Evolutionary conservation across 1,140 invertebrate genomes (phyloP), one percentile per base, ranked within the genome.

Genomic region (Anadara kagoshimensis): DNA sequence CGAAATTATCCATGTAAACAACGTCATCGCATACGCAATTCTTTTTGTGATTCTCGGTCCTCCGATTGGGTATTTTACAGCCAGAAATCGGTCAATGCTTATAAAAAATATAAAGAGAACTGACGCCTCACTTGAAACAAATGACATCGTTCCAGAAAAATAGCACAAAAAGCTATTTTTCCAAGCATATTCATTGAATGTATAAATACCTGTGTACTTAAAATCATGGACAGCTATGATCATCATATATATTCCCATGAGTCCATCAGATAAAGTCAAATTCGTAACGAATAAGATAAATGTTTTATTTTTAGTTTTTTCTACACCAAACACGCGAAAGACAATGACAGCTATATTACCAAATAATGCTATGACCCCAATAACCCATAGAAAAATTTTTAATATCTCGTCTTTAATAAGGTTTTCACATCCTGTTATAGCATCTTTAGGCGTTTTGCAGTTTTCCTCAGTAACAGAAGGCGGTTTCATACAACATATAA

Each of bases 241-340:
- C 7, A 81, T 56, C 49, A 86, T 49, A 64, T 86, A 86, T 8
- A 85, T 56, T 1, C 85, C 84, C 84, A 86, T 86, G 10, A 83
- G 57, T 41, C 84, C 75, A 63, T 86, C 85, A 5, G 83, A 78
- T 8, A 83, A 26, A 45, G 76, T 73, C 16, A 86, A 69, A 66
- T 83, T 82, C 26, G 41, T 58, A 5, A 58, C n/a, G n/a, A n/a
- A n/a, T n/a, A n/a, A n/a, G n/a, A n/a, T n/a, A n/a, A n/a, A n/a
- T n/a, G n/a, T n/a, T n/a, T n/a, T n/a, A n/a, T n/a, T n/a, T n/a
- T n/a, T n/a, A n/a, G n/a, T n/a, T n/a, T n/a, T n/a, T n/a, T 36
- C 8, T 36, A 76, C 63, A 44, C 53, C 56, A 26, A 75, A 7
- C 1, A 78, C 4, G 22, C 78, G 68, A 29, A 71, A 82, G 4